A percentile compares a stretch with the other conserved stretches of the same genome.
These are phyloP conservation scores for Adelosebastes latens DNA, from an alignment of 2,797 vertebrate species.

Conservation along the genomic window DNA sequence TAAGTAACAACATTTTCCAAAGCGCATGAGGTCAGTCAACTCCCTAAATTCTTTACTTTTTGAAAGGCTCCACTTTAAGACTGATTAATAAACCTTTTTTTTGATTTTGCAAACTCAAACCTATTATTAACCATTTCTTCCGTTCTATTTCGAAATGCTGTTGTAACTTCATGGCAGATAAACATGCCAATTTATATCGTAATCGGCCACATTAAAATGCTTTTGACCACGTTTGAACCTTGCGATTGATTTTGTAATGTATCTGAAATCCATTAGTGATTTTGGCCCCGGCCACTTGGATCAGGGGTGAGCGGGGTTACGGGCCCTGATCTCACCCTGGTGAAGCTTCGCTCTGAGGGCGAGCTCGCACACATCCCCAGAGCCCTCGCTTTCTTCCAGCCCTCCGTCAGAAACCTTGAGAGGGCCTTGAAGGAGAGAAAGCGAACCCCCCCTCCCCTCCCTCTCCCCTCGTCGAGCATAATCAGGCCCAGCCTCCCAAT, in stretches of 20 bases:
- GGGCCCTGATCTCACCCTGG: slow-evolving; percentile 59
- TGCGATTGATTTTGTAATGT: slow-evolving; percentile 62
- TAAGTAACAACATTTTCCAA: slow-evolving; percentile 13
- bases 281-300: slow-evolving; percentile 38
- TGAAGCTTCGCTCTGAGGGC: slow-evolving; percentile 54
- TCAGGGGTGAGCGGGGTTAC: slow-evolving; percentile 44
- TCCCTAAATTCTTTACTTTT: not conserved
- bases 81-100: not conserved
- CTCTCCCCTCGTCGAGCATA: slow-evolving; percentile 63
- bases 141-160: not conserved
- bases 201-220: slow-evolving; percentile 33
- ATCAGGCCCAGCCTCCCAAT: slow-evolving; percentile 85
- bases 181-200: slow-evolving; percentile 28
- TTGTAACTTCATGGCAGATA: slow-evolving; percentile 9
- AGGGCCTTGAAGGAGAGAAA: slow-evolving; percentile 79
- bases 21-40: not conserved
- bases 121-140: slow-evolving; percentile 13
- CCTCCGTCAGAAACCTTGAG: slow-evolving; percentile 72
- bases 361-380: slow-evolving; percentile 41
- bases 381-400: slow-evolving; percentile 40
- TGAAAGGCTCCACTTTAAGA: not conserved
- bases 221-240: slow-evolving; percentile 47
- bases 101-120: not conserved
- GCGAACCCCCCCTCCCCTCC: slow-evolving; percentile 38
- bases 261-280: slow-evolving; percentile 68